Conservation (phyloP, 2,797 vertebrate species). For the Botia almorhae region DNA sequence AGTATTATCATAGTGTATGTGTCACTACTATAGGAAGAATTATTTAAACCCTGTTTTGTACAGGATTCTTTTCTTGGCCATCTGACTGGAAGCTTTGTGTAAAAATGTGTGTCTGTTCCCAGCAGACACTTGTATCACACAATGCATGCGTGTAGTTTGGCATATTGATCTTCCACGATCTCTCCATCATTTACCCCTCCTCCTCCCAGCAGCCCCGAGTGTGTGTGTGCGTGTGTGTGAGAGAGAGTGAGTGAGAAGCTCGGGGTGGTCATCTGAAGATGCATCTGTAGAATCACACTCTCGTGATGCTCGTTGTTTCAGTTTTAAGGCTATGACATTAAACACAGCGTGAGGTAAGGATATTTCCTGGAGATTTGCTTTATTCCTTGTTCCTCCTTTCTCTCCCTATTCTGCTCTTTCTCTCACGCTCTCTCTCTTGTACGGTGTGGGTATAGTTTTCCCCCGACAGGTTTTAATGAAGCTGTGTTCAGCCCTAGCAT, state of each 20-base stretch:
- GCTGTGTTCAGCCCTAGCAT: constrained; percentile 70
- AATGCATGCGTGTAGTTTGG: constrained; percentile 26
- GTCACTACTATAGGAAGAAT: background rate
- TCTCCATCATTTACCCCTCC: constrained; percentile 51
- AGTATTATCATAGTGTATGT: background rate
- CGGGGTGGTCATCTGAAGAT: constrained; percentile 22
- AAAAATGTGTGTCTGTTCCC: constrained; percentile 31
- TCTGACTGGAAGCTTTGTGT: constrained; percentile 12
- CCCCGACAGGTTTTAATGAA: constrained; percentile 66
- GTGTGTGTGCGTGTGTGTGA: constrained; percentile 43
- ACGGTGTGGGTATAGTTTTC: constrained; percentile 12
- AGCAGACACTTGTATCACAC: constrained; percentile 38
- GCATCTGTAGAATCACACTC: constrained; percentile 54
- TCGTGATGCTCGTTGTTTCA: constrained; percentile 70
- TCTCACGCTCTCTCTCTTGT: constrained; percentile 1
- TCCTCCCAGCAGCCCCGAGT: constrained; percentile 42
- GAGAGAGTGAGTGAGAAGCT: constrained; percentile 46
- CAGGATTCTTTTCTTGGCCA: background rate
- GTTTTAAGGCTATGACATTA: constrained; percentile 59
- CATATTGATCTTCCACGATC: constrained; percentile 55
- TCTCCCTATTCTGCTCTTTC: background rate
- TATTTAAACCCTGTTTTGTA: background rate
- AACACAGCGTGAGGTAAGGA: constrained; percentile 74
- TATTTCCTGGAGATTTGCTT: constrained; percentile 37
- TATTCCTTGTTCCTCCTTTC: constrained; percentile 1